phyloP scores from a whole-genome alignment of 2,797 vertebrate genomes.

The Strix occidentalis region DNA sequence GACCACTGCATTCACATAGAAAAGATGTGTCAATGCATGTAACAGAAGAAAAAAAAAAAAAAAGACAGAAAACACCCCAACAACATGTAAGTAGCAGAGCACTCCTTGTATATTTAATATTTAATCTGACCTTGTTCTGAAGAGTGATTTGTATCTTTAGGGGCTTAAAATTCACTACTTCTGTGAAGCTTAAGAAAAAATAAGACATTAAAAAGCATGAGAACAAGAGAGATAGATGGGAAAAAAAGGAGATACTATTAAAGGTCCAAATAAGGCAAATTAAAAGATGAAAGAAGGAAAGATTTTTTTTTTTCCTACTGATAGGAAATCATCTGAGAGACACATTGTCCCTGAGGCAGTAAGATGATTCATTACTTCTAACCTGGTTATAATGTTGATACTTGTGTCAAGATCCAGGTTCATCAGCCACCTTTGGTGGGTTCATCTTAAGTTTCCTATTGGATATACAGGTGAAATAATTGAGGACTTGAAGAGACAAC shows the following conservation, averaged over 20 bases:
- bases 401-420: neutral
- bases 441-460: neutral
- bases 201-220: neutral
- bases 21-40: neutral
- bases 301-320: neutral
- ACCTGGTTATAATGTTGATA: neutral
- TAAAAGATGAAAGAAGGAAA: neutral
- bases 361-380: neutral
- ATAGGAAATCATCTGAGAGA: neutral
- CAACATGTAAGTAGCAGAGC: neutral
- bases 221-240: neutral
- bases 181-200: neutral
- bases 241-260: neutral
- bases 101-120: neutral
- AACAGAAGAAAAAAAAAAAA: neutral
- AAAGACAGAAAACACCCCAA: accelerated
- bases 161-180: neutral
- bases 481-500: neutral
- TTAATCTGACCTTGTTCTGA: neutral
- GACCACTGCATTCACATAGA: neutral
- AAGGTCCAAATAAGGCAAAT: neutral
- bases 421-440: neutral
- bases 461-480: neutral
- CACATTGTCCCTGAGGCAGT: neutral
- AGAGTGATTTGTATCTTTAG: neutral